Conservation (phyloP, 64 coral and sea anemone genomes). For the Montipora cactus region DNA sequence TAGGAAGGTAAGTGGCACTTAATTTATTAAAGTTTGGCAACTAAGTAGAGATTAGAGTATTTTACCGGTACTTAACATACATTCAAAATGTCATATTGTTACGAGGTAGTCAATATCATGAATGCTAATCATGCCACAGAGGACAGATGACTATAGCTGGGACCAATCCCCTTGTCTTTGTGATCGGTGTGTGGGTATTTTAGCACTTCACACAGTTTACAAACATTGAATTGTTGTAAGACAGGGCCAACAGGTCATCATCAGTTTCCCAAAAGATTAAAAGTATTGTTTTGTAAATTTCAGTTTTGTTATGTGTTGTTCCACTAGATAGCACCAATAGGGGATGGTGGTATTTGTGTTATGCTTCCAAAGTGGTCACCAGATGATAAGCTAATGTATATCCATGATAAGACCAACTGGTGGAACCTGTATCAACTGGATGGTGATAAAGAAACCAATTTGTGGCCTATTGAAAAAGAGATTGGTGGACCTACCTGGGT, state of each 20-base stretch:
- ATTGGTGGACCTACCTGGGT: slow-evolving; percentile 82
- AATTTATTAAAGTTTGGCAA: neutral
- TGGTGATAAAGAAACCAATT: slow-evolving; percentile 73
- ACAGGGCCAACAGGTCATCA: too few relatives aligned
- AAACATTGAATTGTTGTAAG: too few relatives aligned
- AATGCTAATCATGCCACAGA: too few relatives aligned
- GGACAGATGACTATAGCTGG: too few relatives aligned
- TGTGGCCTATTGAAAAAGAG: slow-evolving; percentile 75
- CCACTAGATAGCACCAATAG: slow-evolving; percentile 58
- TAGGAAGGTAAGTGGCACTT: slow-evolving; percentile 57
- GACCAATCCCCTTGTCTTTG: too few relatives aligned
- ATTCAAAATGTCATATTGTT: too few relatives aligned
- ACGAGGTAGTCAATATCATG: too few relatives aligned
- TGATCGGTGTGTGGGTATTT: too few relatives aligned
- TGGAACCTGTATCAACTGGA: slow-evolving; percentile 92
- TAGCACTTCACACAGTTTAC: too few relatives aligned
- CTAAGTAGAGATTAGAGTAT: too few relatives aligned
- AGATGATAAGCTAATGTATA: slow-evolving; percentile 83
- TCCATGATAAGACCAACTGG: slow-evolving; percentile 95
- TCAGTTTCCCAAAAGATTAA: too few relatives aligned
- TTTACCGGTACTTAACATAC: too few relatives aligned
- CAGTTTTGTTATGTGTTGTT: neutral
- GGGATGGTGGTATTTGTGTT: slow-evolving; percentile 78
- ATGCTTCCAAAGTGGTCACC: slow-evolving; percentile 83
- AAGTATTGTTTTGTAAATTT: neutral